Evolutionary conservation across 2,113 vertebrate genomes (phyloP), one percentile per base, ranked within the genome.

Genomic region (Nymphicus hollandicus): DNA sequence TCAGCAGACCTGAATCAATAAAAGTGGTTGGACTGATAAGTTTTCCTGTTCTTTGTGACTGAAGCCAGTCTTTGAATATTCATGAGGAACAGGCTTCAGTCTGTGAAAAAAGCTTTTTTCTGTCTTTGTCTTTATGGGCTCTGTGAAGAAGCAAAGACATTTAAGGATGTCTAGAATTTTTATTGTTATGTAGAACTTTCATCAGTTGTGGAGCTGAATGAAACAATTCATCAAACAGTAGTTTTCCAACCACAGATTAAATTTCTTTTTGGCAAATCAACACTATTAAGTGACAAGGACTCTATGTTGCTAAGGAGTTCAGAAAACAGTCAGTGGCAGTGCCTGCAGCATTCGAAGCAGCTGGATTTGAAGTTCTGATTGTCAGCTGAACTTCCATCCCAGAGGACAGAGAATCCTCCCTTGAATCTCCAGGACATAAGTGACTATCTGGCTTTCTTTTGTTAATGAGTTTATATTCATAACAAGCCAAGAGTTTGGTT

Each of bases 231-330:
- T 82, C 78, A 61, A 79, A 79, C 44, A 72, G 69, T 43, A 85
- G 56, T 88, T 94, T 91, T 93, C 71, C 79, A 89, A 74, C 20
- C 39, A 91, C 58, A 65, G 44, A 91, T 56, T 69, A 37, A n/a
- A 85, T 89, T 91, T 94, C 65, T 94, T 91, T 91, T 89, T 79
- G 82, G 81, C 85, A 94, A 95, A 91, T 81, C 69, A 94, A 91
- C 77, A 78, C 20, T 83, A 5, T 23, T 61, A 88, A 96, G 83
- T 81, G 64, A 86, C 76, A 91, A 83, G 68, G 68, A 56, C 87
- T 65, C 72, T 73, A 29, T 82, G 92, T 68, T 89, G 85, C 85
- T 88, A 96, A 65, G 70, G 85, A 88, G 35, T 64, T 91, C 56
- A 81, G 84, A 70, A 95, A 94, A 74, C 0, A 92, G 66, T 66